phyloP scores from a whole-genome alignment of 2,888 invertebrate species.

The Ptychoptera albimana region DNA sequence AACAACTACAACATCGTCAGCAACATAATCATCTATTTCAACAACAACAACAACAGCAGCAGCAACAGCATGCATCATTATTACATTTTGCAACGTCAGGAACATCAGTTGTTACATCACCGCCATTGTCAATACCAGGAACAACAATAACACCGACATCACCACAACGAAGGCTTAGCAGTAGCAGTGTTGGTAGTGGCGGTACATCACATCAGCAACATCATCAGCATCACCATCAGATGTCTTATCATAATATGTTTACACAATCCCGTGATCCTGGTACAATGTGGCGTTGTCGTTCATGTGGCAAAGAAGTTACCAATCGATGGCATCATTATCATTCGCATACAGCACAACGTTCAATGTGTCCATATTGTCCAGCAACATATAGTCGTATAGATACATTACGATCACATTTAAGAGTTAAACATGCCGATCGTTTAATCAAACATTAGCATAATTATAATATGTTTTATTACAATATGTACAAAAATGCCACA shows the following conservation, averaged over 20 bases:
- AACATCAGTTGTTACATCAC: too few relatives aligned
- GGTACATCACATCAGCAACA: slow-evolving; percentile 9
- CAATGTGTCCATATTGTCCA: slow-evolving; percentile 69
- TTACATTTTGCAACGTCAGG: too few relatives aligned
- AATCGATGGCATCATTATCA: slow-evolving; percentile 82
- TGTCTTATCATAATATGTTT: slow-evolving; percentile 75
- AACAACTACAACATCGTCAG: too few relatives aligned
- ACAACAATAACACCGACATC: too few relatives aligned
- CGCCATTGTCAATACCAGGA: too few relatives aligned
- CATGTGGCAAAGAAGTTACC: slow-evolving; percentile 72
- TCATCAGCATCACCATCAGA: slow-evolving; percentile 25
- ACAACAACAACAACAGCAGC: too few relatives aligned
- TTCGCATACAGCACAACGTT: slow-evolving; percentile 65
- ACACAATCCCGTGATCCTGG: slow-evolving; percentile 53
- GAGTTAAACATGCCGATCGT: slow-evolving; percentile 49
- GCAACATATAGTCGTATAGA: slow-evolving; percentile 79
- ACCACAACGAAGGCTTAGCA: slow-evolving; percentile 12
- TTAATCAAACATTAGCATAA: slow-evolving; percentile 18
- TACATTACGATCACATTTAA: slow-evolving; percentile 66
- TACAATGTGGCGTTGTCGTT: slow-evolving; percentile 64
- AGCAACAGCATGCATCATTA: too few relatives aligned
- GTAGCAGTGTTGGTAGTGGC: slow-evolving; percentile 15
- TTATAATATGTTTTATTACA: not conserved
- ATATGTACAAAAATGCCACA: too few relatives aligned
- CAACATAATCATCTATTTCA: too few relatives aligned